phyloP scores from a whole-genome alignment of 64 coral and sea anemone genomes.

The Pachyseris speciosa region DNA sequence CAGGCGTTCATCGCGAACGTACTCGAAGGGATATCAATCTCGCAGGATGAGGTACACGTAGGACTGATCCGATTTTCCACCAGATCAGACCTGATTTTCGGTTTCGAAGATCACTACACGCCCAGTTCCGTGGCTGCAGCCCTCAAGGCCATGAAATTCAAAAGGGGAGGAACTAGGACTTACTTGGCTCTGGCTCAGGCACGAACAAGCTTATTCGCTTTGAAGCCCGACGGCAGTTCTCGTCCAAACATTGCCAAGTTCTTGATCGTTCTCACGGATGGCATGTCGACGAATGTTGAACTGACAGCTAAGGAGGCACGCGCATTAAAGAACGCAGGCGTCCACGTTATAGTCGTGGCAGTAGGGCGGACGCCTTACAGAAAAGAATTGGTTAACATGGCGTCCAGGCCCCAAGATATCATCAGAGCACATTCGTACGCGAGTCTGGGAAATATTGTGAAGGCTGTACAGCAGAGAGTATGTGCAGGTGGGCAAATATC shows the following conservation, averaged over 20 bases:
- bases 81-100: constrained; percentile 41
- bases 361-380: constrained; percentile 2
- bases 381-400: constrained; percentile 21
- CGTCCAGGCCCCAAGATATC: constrained; percentile 15
- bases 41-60: constrained; percentile 44
- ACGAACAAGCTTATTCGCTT: constrained; percentile 1
- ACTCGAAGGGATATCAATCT: constrained; percentile 21
- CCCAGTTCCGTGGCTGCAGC: constrained; percentile 15
- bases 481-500: constrained; percentile 41
- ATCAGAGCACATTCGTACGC: constrained; percentile 29
- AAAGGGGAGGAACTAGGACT: constrained; percentile 57
- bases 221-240: neutral
- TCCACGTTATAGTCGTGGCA: constrained; percentile 55
- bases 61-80: constrained; percentile 61
- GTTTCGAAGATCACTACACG: constrained; percentile 38
- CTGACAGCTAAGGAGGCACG: constrained; percentile 10
- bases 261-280: constrained; percentile 55
- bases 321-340: constrained; percentile 17
- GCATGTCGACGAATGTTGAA: neutral
- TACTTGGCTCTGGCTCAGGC: constrained; percentile 42
- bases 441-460: constrained; percentile 30
- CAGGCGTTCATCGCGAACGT: constrained; percentile 63
- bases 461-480: constrained; percentile 27
- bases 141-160: constrained; percentile 41
- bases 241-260: constrained; percentile 24